These are phyloP conservation scores for Philereme transversata DNA, from an alignment of 2,888 invertebrate genomes.

Conservation along the genomic window DNA sequence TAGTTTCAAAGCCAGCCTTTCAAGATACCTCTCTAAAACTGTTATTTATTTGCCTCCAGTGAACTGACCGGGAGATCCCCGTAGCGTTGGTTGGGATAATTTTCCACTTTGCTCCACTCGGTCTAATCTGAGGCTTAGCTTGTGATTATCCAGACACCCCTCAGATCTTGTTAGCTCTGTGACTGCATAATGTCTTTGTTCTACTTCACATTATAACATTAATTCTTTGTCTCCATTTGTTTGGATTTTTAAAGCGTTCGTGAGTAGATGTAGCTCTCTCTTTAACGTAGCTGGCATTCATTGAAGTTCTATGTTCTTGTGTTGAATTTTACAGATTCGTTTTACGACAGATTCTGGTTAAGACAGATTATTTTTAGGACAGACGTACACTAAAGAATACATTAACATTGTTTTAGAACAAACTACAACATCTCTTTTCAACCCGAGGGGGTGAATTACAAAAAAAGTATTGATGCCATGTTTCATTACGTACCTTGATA, in stretches of 20 bases:
- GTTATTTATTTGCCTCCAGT: conserved; percentile 32
- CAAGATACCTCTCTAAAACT: conserved; percentile 26
- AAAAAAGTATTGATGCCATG: no score
- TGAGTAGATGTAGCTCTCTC: no score
- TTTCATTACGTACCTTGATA: no score
- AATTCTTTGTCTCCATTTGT: neutral
- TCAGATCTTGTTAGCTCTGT: conserved; percentile 45
- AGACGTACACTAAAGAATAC: no score
- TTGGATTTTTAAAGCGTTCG: neutral
- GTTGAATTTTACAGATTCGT: no score
- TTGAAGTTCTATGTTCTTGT: no score
- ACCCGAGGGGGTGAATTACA: no score
- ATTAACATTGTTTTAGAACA: no score
- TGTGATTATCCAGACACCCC: conserved; percentile 39
- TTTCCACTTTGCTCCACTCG: conserved; percentile 31
- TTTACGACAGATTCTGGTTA: no score
- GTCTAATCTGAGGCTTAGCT: conserved; percentile 46
- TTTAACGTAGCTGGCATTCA: no score
- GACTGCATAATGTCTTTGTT: conserved; percentile 40
- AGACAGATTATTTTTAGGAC: no score
- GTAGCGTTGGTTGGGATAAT: conserved; percentile 39
- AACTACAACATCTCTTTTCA: no score
- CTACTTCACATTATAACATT: conserved; percentile 30
- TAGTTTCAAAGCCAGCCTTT: conserved; percentile 18
- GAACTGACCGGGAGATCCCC: conserved; percentile 28